phyloP scores from a whole-genome alignment of 2,113 vertebrate genomes.

The Elanoides forficatus region DNA sequence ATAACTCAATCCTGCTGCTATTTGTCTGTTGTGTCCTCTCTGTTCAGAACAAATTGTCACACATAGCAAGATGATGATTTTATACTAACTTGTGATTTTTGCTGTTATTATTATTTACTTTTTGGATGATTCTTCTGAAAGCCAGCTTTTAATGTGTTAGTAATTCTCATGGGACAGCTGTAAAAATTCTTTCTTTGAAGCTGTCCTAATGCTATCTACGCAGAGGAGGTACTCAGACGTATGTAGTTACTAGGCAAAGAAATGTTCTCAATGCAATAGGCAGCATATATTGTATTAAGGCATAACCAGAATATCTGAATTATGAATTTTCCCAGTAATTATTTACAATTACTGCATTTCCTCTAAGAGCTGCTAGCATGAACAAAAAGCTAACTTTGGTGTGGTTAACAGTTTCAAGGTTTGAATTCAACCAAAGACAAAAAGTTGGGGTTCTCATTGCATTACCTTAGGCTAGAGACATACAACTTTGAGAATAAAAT shows the following conservation, averaged over 20 bases:
- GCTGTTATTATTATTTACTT: constrained; percentile 49
- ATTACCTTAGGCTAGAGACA: background rate
- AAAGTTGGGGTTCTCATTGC: background rate
- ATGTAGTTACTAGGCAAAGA: background rate
- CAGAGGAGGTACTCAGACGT: background rate
- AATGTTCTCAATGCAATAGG: background rate
- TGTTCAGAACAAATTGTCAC: constrained; percentile 72
- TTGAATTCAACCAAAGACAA: background rate
- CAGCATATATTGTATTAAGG: background rate
- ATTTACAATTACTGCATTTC: background rate
- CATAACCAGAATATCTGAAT: background rate
- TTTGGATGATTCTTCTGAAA: constrained; percentile 22
- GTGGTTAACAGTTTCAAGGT: background rate
- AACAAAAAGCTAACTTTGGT: background rate
- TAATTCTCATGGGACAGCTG: background rate
- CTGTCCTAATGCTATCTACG: background rate
- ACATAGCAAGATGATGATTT: constrained; percentile 66
- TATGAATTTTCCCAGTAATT: background rate
- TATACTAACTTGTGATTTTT: constrained; percentile 53
- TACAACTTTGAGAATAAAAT: background rate
- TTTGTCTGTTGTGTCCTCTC: constrained; percentile 64
- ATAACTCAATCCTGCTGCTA: constrained; percentile 73
- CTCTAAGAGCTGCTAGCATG: background rate
- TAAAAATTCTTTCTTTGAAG: constrained; percentile 11
- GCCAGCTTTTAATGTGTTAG: background rate